These are phyloP conservation scores for Stictocephala bisonia DNA, from an alignment of 2,888 invertebrate species.

Conservation along the genomic window DNA sequence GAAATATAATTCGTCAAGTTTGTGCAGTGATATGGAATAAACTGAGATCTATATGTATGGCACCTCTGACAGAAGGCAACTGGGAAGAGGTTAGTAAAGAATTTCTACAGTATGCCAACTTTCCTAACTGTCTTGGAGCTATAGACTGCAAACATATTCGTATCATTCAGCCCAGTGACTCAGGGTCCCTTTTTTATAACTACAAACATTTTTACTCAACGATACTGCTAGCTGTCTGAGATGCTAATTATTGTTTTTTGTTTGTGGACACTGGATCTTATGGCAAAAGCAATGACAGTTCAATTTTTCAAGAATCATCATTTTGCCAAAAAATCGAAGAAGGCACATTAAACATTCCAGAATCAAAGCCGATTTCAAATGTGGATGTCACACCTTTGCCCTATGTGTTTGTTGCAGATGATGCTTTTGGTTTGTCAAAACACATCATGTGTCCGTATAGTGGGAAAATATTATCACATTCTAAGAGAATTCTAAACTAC, in stretches of 20 bases:
- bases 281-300: conserved; percentile 1
- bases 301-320: background rate
- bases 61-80: conserved; percentile 46
- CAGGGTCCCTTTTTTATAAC: conserved; percentile 56
- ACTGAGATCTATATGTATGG: conserved; percentile 46
- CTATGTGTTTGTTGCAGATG: conserved; percentile 53
- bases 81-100: conserved; percentile 56
- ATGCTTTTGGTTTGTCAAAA: conserved; percentile 48
- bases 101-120: conserved; percentile 57
- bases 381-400: conserved; percentile 27
- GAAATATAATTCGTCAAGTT: conserved; percentile 51
- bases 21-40: conserved; percentile 54
- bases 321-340: background rate
- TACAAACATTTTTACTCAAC: conserved; percentile 57
- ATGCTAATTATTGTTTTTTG: conserved; percentile 56
- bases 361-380: background rate
- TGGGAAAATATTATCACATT: conserved; percentile 47
- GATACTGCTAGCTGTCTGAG: conserved; percentile 55
- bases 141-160: conserved; percentile 56
- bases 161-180: conserved; percentile 53
- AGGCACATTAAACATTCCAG: conserved; percentile 15
- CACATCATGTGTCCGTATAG: conserved; percentile 50
- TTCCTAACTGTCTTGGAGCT: conserved; percentile 58
- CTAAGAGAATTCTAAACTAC: conserved; percentile 56
- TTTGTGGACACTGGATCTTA: conserved; percentile 50